Percentiles rank a stretch among this genome's conserved stretches.
Conservation (phyloP, 2,113 vertebrate species). For the Formicarius rufipectus region DNA sequence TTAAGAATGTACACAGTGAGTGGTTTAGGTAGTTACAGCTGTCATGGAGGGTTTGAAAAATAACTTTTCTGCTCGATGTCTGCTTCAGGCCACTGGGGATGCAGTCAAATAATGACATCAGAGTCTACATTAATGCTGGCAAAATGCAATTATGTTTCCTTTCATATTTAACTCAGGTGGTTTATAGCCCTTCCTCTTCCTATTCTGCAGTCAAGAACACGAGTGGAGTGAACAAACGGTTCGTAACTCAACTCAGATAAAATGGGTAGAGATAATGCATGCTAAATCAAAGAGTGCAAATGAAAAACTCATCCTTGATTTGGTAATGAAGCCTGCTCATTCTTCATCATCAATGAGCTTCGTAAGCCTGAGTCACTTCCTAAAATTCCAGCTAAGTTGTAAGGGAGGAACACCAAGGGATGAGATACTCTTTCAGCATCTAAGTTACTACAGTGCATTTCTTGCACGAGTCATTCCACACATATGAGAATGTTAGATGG, state of each 20-base stretch:
- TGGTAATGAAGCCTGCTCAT: background rate
- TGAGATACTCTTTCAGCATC: background rate
- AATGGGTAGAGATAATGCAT: background rate
- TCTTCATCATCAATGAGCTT: background rate
- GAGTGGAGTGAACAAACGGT: background rate
- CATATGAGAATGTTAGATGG: accelerated
- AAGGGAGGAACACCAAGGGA: background rate
- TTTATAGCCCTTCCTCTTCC: conserved; percentile 2
- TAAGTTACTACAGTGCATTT: background rate
- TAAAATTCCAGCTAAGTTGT: background rate
- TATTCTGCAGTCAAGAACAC: background rate
- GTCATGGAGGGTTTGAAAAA: conserved; percentile 16
- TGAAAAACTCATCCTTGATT: background rate
- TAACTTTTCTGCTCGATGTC: conserved; percentile 1
- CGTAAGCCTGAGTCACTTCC: conserved; percentile 11
- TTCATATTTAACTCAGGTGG: background rate
- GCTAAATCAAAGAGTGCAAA: background rate
- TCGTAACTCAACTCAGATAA: background rate
- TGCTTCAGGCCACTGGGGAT: conserved; percentile 40
- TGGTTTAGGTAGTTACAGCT: conserved; percentile 6
- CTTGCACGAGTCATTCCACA: background rate
- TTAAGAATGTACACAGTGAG: background rate
- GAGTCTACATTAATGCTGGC: background rate
- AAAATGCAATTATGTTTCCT: conserved; percentile 27
- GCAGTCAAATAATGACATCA: conserved; percentile 41